Base-by-base conservation (phyloP, 1,140 invertebrate species). In the Pemphigus obesinymphae region DNA sequence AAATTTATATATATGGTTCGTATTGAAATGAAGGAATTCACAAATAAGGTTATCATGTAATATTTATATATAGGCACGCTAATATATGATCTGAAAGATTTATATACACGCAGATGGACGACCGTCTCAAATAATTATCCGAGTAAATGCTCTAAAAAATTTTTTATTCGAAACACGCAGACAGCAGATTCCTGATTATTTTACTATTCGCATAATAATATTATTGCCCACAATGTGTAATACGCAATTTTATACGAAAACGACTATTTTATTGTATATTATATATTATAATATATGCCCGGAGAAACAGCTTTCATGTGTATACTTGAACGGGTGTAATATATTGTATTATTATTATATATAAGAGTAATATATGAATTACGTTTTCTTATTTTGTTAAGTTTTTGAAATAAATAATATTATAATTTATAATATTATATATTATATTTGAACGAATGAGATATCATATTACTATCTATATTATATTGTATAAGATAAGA, bases 101-200 rank as follows among this genome's bases (percentile, higher is more conserved):
- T 68, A n/a, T 10, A 23, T 43, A 37, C 23, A 68, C 23, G n/a
- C n/a, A n/a, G n/a, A n/a, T n/a, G n/a, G n/a, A n/a, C n/a, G n/a
- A n/a, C 29, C 43, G 68, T 48, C 68, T 72, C 43, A 72, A 48
- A 72, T 72, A 68, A 68, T 68, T 68, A 68, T 68, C 66, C 66
- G n/a, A 68, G 66, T 23, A 43, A 43, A n/a, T n/a, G n/a, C n/a
- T n/a, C n/a, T n/a, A n/a, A n/a, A n/a, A n/a, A n/a, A n/a, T n/a
- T n/a, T n/a, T n/a, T n/a, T n/a, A n/a, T n/a, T n/a, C n/a, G n/a
- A n/a, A n/a, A n/a, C n/a, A n/a, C n/a, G 10, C 10, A 61, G 4
- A 40, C 10, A 23, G 31, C 63, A n/a, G 11, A 68, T 37, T 3
- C 63, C 34, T 68, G 23, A 68, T 68, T 68, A n/a, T n/a, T n/a